Percentiles rank a stretch among this genome's conserved stretches.
Evolutionary conservation across 1,140 invertebrate genomes (phyloP).

Genomic region (Mactra quadrangularis): DNA sequence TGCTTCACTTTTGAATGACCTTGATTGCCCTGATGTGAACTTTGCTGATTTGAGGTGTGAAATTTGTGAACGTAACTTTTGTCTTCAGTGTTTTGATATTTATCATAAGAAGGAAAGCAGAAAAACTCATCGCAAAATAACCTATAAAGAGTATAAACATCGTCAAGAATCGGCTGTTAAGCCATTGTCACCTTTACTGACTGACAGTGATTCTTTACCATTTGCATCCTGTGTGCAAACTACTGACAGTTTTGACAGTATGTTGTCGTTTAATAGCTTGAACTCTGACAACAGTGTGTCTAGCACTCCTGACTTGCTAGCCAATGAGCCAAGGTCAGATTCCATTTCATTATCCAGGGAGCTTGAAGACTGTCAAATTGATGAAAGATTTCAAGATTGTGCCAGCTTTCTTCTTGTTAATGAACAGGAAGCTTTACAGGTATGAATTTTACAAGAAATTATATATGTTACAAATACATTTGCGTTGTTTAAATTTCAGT

Average conservation of each 20-base stretch:
- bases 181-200: slow-evolving; percentile 73
- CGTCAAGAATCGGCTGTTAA: slow-evolving; percentile 62
- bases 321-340: slow-evolving; percentile 50
- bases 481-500: too few relatives aligned
- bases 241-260: slow-evolving; percentile 53
- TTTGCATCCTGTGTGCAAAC: slow-evolving; percentile 77
- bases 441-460: slow-evolving; percentile 65
- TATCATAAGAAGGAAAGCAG: slow-evolving; percentile 74
- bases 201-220: slow-evolving; percentile 75
- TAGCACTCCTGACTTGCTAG: slow-evolving; percentile 74
- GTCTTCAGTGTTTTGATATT: slow-evolving; percentile 79
- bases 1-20: slow-evolving; percentile 46
- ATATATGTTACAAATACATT: too few relatives aligned
- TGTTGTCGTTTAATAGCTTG: slow-evolving; percentile 69
- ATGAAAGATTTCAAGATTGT: slow-evolving; percentile 65
- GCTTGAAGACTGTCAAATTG: slow-evolving; percentile 64
- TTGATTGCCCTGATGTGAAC: slow-evolving; percentile 79
- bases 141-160: slow-evolving; percentile 68
- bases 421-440: slow-evolving; percentile 82
- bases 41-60: slow-evolving; percentile 82
- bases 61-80: slow-evolving; percentile 80
- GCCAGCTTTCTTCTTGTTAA: slow-evolving; percentile 82
- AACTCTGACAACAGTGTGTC: slow-evolving; percentile 71
- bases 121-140: slow-evolving; percentile 71
- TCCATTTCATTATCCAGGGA: slow-evolving; percentile 60